Conservation (phyloP, 2,888 invertebrate species). For the Empis livida region DNA sequence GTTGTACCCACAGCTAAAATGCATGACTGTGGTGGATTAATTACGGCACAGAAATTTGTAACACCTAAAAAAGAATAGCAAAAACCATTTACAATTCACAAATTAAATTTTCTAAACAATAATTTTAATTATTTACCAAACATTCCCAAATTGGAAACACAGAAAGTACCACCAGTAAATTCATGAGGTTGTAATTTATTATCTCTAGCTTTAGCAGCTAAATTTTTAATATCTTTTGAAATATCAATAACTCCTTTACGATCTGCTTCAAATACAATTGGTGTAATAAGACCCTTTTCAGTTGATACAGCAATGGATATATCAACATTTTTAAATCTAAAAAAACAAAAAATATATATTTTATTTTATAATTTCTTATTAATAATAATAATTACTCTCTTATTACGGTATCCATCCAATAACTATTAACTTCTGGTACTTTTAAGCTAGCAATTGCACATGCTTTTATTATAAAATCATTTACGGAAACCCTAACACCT, state of each 20-base stretch:
- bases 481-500: slow-evolving; percentile 78
- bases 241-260: slow-evolving; percentile 79
- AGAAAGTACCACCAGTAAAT: slow-evolving; percentile 93
- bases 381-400: slow-evolving; percentile 58
- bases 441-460: slow-evolving; percentile 76
- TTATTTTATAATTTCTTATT: neutral
- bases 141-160: slow-evolving; percentile 93
- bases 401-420: slow-evolving; percentile 88
- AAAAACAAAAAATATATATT: slow-evolving; percentile 1
- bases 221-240: slow-evolving; percentile 58
- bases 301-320: slow-evolving; percentile 96
- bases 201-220: slow-evolving; percentile 77
- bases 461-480: slow-evolving; percentile 93
- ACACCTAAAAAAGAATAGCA: slow-evolving; percentile 43
- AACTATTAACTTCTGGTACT: slow-evolving; percentile 87
- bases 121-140: slow-evolving; percentile 44
- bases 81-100: neutral
- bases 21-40: slow-evolving; percentile 92
- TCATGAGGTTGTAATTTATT: slow-evolving; percentile 86
- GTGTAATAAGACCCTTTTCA: slow-evolving; percentile 88
- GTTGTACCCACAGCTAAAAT: slow-evolving; percentile 85
- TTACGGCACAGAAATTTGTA: slow-evolving; percentile 81
- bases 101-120: neutral
- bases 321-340: slow-evolving; percentile 78
- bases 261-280: slow-evolving; percentile 87